Base-by-base conservation (phyloP, 2,797 vertebrate species). In the Sebastes iracundus region DNA sequence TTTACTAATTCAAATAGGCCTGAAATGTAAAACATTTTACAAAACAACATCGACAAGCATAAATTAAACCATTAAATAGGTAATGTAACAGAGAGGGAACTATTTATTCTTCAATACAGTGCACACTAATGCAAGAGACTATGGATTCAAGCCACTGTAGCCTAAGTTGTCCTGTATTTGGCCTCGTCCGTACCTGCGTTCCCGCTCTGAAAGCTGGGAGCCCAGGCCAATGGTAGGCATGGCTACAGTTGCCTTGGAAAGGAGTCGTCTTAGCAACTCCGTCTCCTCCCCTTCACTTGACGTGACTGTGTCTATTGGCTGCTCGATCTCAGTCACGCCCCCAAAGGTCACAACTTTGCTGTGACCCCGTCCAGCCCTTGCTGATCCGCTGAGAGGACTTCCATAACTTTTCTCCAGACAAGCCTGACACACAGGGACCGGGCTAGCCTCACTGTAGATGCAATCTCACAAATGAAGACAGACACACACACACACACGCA, bases 321-420 rank as follows among this genome's bases (percentile, higher is more conserved):
- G 94, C 91, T 97, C 96, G 93, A 98, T 97, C 94, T 99, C 97
- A 81, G 97, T 98, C 91, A 99, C 97, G 2, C 96, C 97, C 85
- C 98, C 98, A 92, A 99, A 99, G 94, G 96, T 98, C 92, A 99
- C 97, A 91, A 97, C 95, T 91, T 95, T 96, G 87, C 94, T 92
- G 83, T 95, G 96, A 87, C 92, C 90, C 92, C 93, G 96, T 92
- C 94, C 84, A 80, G 95, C 95, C n/a, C 93, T 95, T 85, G 95
- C 95, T 85, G 94, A 90, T 23, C 86, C 91, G 80, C 93, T 92
- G 90, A 96, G 90, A 80, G 94, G 61, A 80, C 89, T 80, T 80
- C 88, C 89, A 75, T 93, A 84, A 91, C 83, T 93, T 95, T 95
- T 96, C 92, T 95, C 89, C 92, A 94, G 93, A 92, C 95, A 97